Evolutionary conservation across 2,888 invertebrate species (phyloP), one percentile per base, ranked within the genome.

Genomic region (Camptogramma bilineatum): DNA sequence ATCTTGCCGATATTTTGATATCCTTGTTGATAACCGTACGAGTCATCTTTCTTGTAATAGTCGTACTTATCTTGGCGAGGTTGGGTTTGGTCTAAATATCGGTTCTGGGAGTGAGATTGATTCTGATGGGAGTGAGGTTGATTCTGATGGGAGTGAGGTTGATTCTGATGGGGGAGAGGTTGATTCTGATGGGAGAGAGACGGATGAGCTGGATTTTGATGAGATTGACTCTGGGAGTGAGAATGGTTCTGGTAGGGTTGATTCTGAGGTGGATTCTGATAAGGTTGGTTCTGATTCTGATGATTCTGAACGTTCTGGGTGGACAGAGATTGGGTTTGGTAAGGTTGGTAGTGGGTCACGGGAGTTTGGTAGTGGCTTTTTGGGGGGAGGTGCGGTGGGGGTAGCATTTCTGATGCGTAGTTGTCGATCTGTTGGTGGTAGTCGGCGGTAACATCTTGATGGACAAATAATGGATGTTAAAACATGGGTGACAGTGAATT

Each of bases 1-100:
- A 97, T 96, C 91, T 96, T 94, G 70, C 96, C 95, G 82, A 97
- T 94, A 83, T 94, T 94, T 84, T 88, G 88, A 1, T 78, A 78
- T 52, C 76, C 81, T 19, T 80, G 84, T 24, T 80, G 84, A 52
- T 82, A 79, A 63, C 89, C 81, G 65, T 90, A 89, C 1, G 76
- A 76, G 17, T 81, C 78, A 9, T 74, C 72, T 7, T 64, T 75
- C 44, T 48, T 47, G 4, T 52, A 44, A 21, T 75, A 74, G 64
- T 39, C 34, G 34, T 74, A 73, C 16, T 71, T 72, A 1, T 77
- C 76, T 47, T 75, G 78, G 4, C 80, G 78, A 3, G 31, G 31
- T 7, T 56, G 56, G n/a, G 46, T 39, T 10, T 78, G 77, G 58
- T 39, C 34, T 28, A 28, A 28, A 39, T 39, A 13, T 3, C 85